Evolutionary conservation across 2,888 invertebrate species (phyloP).

Genomic region (Mimachlamys varia): DNA sequence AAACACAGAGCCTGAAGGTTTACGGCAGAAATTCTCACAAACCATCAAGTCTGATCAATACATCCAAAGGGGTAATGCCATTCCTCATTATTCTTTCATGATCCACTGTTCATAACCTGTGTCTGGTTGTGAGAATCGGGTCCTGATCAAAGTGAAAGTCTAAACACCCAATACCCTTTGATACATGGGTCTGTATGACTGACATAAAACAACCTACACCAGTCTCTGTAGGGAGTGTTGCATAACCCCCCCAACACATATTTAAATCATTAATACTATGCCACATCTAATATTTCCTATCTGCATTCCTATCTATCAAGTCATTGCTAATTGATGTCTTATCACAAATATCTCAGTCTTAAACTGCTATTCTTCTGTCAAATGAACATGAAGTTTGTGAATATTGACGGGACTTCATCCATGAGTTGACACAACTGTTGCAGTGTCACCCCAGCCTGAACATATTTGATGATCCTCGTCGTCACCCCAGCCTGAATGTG

Average conservation of each 20-base stretch:
- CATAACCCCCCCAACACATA: background rate
- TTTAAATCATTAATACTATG: background rate
- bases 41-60: background rate
- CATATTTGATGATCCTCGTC: background rate
- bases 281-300: background rate
- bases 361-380: background rate
- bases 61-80: slow-evolving; percentile 4
- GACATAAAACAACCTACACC: background rate
- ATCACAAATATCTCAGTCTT: background rate
- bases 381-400: background rate
- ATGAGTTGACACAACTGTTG: background rate
- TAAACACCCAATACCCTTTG: background rate
- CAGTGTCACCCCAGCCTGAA: background rate
- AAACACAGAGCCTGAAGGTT: slow-evolving; percentile 22
- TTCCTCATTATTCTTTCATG: slow-evolving; percentile 33
- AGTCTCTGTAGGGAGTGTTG: background rate
- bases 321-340: background rate
- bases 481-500: background rate
- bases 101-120: background rate
- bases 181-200: background rate
- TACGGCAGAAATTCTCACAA: slow-evolving; percentile 18
- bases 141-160: slow-evolving; percentile 20
- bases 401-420: background rate
- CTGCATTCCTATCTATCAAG: background rate
- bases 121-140: background rate